A percentile compares a stretch with the other conserved stretches of the same genome.
Conservation (phyloP, 1,140 invertebrate species). For the Episyrphus balteatus region DNA sequence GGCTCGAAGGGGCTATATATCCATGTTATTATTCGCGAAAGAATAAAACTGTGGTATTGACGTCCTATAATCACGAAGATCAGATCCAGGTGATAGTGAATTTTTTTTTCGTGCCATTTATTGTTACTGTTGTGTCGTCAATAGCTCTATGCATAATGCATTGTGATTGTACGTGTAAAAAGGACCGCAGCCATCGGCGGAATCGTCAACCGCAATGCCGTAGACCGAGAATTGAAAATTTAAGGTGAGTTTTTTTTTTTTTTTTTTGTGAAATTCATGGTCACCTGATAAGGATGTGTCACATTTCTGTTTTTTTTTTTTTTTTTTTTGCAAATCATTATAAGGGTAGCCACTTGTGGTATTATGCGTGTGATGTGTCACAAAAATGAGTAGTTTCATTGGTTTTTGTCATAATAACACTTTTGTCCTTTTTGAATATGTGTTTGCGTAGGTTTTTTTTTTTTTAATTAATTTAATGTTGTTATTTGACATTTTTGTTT, state of each 20-base stretch:
- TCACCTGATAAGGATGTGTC: neutral
- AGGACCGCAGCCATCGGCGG: conserved; percentile 39
- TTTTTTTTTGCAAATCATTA: no score
- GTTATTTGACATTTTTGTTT: no score
- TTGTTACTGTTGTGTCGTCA: conserved; percentile 68
- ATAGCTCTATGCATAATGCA: conserved; percentile 73
- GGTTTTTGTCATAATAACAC: no score
- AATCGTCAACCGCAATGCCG: conserved; percentile 36
- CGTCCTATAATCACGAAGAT: conserved; percentile 64
- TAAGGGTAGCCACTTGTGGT: no score
- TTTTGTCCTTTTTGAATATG: no score
- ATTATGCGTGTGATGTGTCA: no score
- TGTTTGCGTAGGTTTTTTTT: no score
- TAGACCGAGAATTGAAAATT: conserved; percentile 45
- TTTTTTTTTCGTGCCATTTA: conserved; percentile 69
- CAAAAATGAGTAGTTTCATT: no score
- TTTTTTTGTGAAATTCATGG: neutral
- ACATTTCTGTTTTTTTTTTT: no score
- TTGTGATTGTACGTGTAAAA: conserved; percentile 59
- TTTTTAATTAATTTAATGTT: no score
- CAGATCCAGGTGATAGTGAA: conserved; percentile 68
- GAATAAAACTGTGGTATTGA: conserved; percentile 68
- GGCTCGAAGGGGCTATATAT: conserved; percentile 62
- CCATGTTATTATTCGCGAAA: conserved; percentile 74
- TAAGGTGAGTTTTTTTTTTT: conserved; percentile 40